Evolutionary conservation across 1,140 invertebrate genomes (phyloP).

Genomic region (Papilio dardanus): DNA sequence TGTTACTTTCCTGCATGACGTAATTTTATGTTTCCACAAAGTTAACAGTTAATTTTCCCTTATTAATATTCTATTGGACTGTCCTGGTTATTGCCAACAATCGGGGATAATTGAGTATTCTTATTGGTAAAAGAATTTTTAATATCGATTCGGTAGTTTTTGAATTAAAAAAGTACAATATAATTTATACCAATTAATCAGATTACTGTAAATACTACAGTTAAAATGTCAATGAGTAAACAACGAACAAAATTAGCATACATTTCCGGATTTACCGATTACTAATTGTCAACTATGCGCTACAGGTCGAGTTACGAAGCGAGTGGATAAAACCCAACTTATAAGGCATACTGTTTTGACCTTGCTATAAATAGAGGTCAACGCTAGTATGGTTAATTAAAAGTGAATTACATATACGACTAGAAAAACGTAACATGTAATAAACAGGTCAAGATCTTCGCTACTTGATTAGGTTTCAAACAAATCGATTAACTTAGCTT

Average conservation of each 20-base stretch:
- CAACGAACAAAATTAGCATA: slow-evolving; percentile 1
- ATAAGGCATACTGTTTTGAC: neutral
- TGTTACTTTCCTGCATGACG: neutral
- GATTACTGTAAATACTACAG: neutral
- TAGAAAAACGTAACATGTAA: neutral
- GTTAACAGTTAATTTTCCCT: neutral
- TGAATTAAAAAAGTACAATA: neutral
- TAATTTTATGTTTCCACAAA: neutral
- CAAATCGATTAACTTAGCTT: neutral
- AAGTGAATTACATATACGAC: neutral
- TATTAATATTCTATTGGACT: neutral
- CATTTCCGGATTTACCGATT: neutral
- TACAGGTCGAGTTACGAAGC: slow-evolving; percentile 3
- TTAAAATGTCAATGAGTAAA: neutral
- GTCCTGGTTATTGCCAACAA: too few relatives aligned
- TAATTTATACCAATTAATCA: neutral
- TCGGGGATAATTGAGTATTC: neutral
- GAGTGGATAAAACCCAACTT: neutral
- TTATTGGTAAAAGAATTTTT: neutral
- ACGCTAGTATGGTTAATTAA: neutral
- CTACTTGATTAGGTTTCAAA: neutral
- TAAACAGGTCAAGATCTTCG: neutral
- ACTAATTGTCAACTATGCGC: neutral
- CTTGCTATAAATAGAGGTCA: neutral
- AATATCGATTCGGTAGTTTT: neutral